phyloP scores from a whole-genome alignment of 2,888 invertebrate species.

The Nymphalis c-album region DNA sequence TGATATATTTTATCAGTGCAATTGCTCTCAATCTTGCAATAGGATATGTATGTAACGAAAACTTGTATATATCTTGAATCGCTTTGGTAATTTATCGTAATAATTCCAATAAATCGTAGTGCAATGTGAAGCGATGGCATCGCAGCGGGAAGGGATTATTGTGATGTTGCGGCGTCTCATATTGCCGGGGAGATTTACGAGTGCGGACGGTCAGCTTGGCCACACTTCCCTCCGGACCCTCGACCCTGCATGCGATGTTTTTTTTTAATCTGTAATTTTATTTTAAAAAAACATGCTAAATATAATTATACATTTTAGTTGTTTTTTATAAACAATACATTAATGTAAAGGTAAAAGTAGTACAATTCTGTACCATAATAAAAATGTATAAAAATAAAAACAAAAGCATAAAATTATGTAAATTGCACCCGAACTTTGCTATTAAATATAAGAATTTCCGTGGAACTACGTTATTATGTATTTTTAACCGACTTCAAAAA shows the following conservation, averaged over 20 bases:
- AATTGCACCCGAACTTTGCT: constrained; percentile 5
- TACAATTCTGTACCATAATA: not conserved
- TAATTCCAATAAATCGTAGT: constrained; percentile 36
- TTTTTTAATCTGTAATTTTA: not conserved
- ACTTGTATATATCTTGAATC: constrained; percentile 6
- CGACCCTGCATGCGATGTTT: constrained; percentile 17
- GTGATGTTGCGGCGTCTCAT: constrained; percentile 72
- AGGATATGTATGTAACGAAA: not conserved
- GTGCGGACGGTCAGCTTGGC: constrained; percentile 43
- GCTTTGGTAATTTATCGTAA: constrained; percentile 20
- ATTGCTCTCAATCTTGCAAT: not conserved
- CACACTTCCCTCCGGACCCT: constrained; percentile 29
- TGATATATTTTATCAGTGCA: not conserved
- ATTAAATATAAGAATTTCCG: constrained; percentile 9
- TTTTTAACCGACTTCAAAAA: no score
- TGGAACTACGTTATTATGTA: constrained; percentile 13
- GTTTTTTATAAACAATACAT: not conserved
- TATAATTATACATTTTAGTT: not conserved
- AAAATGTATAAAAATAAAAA: constrained; percentile 1
- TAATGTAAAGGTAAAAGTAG: not conserved
- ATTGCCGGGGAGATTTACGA: constrained; percentile 69
- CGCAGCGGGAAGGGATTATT: constrained; percentile 64
- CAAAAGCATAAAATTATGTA: constrained; percentile 11
- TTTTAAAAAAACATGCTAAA: not conserved
- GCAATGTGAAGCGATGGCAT: constrained; percentile 47